Evolutionary conservation across 2,888 invertebrate genomes (phyloP).

Genomic region (Aelia acuminata): DNA sequence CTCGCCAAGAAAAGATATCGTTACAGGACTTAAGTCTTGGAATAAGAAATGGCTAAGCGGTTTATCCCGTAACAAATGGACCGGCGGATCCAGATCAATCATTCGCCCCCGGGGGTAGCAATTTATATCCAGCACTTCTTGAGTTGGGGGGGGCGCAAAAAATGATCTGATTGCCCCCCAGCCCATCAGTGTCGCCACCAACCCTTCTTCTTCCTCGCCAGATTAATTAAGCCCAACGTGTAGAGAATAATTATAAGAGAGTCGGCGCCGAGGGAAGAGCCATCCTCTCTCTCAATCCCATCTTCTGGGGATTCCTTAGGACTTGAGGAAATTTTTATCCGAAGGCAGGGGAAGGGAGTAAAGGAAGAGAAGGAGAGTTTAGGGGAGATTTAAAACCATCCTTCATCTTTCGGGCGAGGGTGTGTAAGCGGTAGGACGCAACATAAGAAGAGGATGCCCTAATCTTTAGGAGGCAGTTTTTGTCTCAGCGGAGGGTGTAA

Average conservation of each 20-base stretch:
- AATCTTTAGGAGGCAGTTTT: slow-evolving; percentile 64
- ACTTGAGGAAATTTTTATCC: background rate
- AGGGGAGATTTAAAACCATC: slow-evolving; percentile 65
- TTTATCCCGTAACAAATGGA: slow-evolving; percentile 57
- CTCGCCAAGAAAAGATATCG: slow-evolving; percentile 14
- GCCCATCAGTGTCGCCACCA: slow-evolving; percentile 48
- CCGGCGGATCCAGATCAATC: slow-evolving; percentile 49
- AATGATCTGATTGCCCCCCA: slow-evolving; percentile 41
- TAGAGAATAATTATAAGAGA: slow-evolving; percentile 65
- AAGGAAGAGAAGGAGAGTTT: slow-evolving; percentile 58
- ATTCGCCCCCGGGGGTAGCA: slow-evolving; percentile 27
- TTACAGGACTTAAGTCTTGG: slow-evolving; percentile 34
- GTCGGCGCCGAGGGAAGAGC: slow-evolving; percentile 61
- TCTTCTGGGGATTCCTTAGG: background rate
- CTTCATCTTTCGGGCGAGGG: slow-evolving; percentile 61
- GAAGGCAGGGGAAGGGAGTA: background rate
- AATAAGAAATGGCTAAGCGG: slow-evolving; percentile 48
- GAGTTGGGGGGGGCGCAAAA: slow-evolving; percentile 32
- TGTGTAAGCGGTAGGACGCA: slow-evolving; percentile 37
- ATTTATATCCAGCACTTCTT: slow-evolving; percentile 49
- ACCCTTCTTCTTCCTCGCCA: slow-evolving; percentile 54
- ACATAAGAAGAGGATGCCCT: slow-evolving; percentile 64
- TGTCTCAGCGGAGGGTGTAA: slow-evolving; percentile 39
- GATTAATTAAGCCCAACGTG: slow-evolving; percentile 65
- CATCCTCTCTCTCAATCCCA: background rate